Conservation (phyloP, 30 jellyfish, hydroid and myxozoan species). For the Turritopsis dohrnii region DNA sequence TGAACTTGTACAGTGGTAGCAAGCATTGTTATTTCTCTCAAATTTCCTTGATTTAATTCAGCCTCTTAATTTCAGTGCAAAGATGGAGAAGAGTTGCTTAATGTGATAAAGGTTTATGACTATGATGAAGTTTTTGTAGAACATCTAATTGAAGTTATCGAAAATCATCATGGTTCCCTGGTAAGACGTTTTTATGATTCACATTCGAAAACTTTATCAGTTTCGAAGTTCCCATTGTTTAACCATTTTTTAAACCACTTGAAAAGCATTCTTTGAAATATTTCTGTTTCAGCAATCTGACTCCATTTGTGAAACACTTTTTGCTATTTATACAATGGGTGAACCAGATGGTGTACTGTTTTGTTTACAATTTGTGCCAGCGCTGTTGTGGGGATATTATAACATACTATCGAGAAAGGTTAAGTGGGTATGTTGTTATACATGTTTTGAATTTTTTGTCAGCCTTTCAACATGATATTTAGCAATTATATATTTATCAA, state of each 20-base stretch:
- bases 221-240: background rate
- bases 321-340: background rate
- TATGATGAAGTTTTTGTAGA: background rate
- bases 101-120: background rate
- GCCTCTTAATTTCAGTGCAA: background rate
- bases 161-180: constrained; percentile 3
- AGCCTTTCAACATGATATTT: background rate
- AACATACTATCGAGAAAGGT: constrained; percentile 8
- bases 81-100: background rate
- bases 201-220: background rate
- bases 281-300: constrained; percentile 7
- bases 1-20: too few species aligned
- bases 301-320: constrained; percentile 8
- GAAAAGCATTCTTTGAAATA: background rate
- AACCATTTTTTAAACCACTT: background rate
- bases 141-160: background rate
- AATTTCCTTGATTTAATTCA: too few species aligned
- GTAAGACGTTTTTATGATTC: background rate
- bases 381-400: constrained; percentile 17
- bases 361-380: constrained; percentile 21
- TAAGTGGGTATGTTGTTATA: background rate
- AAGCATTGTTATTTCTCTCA: too few species aligned
- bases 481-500: too few species aligned
- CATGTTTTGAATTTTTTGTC: constrained; percentile 3
- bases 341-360: background rate